These are phyloP conservation scores for Ochlodes sylvanus DNA, from an alignment of 2,888 invertebrate genomes.

Conservation along the genomic window DNA sequence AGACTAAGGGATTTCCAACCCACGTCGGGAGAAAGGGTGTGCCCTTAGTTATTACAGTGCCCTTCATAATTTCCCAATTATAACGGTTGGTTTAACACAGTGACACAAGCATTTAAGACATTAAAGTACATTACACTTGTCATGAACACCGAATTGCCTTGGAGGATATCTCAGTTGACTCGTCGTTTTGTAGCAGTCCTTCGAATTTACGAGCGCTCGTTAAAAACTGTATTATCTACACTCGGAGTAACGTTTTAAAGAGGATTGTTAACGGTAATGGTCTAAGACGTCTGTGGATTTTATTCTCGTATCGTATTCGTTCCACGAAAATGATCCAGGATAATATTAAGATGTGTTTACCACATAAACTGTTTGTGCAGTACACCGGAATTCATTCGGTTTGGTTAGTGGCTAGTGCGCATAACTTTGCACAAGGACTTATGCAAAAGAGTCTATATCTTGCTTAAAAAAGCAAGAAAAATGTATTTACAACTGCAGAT, in stretches of 20 bases:
- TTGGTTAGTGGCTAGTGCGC: too few species aligned
- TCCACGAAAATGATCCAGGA: not conserved
- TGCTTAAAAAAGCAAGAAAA: too few species aligned
- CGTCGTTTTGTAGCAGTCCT: slow-evolving; percentile 29
- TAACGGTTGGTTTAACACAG: not conserved
- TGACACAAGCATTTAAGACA: slow-evolving; percentile 21
- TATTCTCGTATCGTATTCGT: not conserved
- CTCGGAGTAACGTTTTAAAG: slow-evolving; percentile 18
- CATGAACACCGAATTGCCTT: slow-evolving; percentile 27
- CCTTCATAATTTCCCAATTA: slow-evolving; percentile 8
- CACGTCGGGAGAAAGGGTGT: not conserved
- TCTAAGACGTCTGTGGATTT: slow-evolving; percentile 14
- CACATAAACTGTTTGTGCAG: not conserved
- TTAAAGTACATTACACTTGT: slow-evolving; percentile 23
- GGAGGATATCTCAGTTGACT: slow-evolving; percentile 22
- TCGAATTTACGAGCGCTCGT: slow-evolving; percentile 35
- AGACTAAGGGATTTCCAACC: not conserved
- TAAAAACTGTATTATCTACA: slow-evolving; percentile 35
- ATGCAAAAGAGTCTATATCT: too few species aligned
- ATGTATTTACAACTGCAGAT: too few species aligned
- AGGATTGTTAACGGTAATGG: slow-evolving; percentile 23
- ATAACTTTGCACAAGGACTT: too few species aligned
- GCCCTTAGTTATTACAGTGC: not conserved
- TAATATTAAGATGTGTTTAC: not conserved
- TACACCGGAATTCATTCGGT: too few species aligned